Evolutionary conservation across 2,797 vertebrate species (phyloP).

Genomic region (Lithobates sylvaticus): DNA sequence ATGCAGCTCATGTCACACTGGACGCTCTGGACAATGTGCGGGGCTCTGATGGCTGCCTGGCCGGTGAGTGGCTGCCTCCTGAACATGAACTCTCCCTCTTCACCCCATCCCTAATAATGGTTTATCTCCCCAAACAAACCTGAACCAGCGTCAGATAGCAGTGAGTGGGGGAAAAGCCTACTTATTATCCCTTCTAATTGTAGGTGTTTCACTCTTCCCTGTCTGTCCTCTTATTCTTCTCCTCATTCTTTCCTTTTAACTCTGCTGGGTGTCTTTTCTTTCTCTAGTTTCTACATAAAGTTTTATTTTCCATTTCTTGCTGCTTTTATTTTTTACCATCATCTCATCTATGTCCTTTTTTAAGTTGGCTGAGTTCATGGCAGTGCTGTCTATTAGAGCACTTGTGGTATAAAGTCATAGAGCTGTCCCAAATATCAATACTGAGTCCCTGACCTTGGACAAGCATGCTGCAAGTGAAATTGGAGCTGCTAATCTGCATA

Average conservation of each 20-base stretch:
- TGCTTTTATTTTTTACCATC: neutral
- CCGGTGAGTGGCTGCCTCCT: slow-evolving; percentile 97
- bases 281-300: neutral
- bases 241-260: neutral
- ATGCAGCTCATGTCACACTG: slow-evolving; percentile 88
- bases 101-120: slow-evolving; percentile 56
- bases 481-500: too few relatives aligned
- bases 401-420: too few relatives aligned
- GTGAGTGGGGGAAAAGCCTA: neutral
- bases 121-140: neutral
- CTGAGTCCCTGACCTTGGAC: too few relatives aligned
- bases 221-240: neutral
- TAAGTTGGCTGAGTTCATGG: neutral
- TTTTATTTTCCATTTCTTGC: neutral
- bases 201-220: too few relatives aligned
- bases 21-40: slow-evolving; percentile 98
- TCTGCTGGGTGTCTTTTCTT: neutral
- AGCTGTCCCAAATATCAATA: too few relatives aligned
- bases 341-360: neutral
- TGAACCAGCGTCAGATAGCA: neutral
- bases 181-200: slow-evolving; percentile 3
- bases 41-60: slow-evolving; percentile 95
- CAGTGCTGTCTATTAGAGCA: too few relatives aligned
- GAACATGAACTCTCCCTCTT: slow-evolving; percentile 85
- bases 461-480: too few relatives aligned